Percentiles rank a stretch among this genome's conserved stretches.
phyloP scores from a whole-genome alignment of 2,888 invertebrate species.

The Polyommatus icarus region DNA sequence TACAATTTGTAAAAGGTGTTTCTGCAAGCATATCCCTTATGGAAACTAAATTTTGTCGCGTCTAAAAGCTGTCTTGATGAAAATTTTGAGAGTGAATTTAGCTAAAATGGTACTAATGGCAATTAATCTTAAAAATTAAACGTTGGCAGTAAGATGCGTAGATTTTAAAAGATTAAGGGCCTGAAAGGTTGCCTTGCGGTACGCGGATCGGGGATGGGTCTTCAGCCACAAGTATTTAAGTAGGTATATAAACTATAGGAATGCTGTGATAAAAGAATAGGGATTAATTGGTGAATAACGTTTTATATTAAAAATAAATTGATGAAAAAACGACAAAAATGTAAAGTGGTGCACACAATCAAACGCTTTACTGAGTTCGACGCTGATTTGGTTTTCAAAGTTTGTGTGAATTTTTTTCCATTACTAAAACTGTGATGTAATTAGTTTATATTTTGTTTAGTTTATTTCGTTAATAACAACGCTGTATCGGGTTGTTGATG shows the following conservation, averaged over 20 bases:
- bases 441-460: slow-evolving; percentile 52
- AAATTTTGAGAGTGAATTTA: neutral
- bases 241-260: slow-evolving; percentile 53
- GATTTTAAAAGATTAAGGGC: slow-evolving; percentile 49
- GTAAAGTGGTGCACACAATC: slow-evolving; percentile 50
- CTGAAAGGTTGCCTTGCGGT: slow-evolving; percentile 64
- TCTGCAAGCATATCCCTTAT: neutral
- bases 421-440: slow-evolving; percentile 69
- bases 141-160: neutral
- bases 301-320: slow-evolving; percentile 47
- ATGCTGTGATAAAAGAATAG: slow-evolving; percentile 66
- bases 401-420: slow-evolving; percentile 63
- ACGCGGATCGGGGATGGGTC: slow-evolving; percentile 48
- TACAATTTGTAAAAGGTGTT: neutral
- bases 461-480: slow-evolving; percentile 43
- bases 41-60: neutral
- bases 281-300: slow-evolving; percentile 48
- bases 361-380: slow-evolving; percentile 57
- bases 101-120: slow-evolving; percentile 5
- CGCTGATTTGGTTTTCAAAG: slow-evolving; percentile 46
- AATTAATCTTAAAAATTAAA: slow-evolving; percentile 20
- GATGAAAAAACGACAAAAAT: slow-evolving; percentile 47
- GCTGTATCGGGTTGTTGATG: slow-evolving; percentile 51
- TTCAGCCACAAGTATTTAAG: slow-evolving; percentile 41
- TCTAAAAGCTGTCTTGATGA: neutral